Base-by-base conservation (phyloP, 1,140 invertebrate genomes). In the Gerris buenoi region DNA sequence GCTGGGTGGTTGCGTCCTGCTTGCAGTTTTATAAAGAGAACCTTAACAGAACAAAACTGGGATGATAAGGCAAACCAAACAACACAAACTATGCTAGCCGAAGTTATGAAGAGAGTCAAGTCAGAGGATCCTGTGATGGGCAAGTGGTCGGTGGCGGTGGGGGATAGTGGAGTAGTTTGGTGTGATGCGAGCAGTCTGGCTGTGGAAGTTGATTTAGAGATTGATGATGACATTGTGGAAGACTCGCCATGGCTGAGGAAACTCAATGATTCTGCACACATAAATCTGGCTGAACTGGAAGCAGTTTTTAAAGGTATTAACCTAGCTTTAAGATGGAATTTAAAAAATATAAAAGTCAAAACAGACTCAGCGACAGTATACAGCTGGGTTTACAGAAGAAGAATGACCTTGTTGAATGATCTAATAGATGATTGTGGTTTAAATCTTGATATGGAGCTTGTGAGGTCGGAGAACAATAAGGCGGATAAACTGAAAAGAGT, bases 21-120 rank as follows among this genome's bases (percentile, higher is more conserved):
- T n/a, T 65, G 64, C 25, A 65, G 64, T 46, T 29, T 65, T 65
- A 46, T 65, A 10, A 64, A 65, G 23, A 65, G 64, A 46, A n/a
- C 25, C 13, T 2, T 65, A 2, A 33, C 64, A 5, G 64, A 65
- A 2, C 2, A 65, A 27, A 23, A n/a, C n/a, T 65, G 64, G 64
- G 15, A 65, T 22, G 64, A 64, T 25, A n/a, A 64, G 26, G 14
- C 27, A 18, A 27, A 27, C 27, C 15, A 18, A 25, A 13, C 18
- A 13, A 64, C 23, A 13, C 27, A 27, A 25, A 64, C 22, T 64
- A 18, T 25, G 18, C 14, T 64, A n/a, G n/a, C n/a, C 25, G 26
- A 27, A 25, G 27, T 64, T 18, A 64, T 64, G n/a, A 27, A 64
- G 27, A 27, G 63, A 10, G 63, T 64, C 18, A 64, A 27, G 18